Evolutionary conservation across 1,140 invertebrate genomes (phyloP).

Genomic region (Drosophila setifemur): DNA sequence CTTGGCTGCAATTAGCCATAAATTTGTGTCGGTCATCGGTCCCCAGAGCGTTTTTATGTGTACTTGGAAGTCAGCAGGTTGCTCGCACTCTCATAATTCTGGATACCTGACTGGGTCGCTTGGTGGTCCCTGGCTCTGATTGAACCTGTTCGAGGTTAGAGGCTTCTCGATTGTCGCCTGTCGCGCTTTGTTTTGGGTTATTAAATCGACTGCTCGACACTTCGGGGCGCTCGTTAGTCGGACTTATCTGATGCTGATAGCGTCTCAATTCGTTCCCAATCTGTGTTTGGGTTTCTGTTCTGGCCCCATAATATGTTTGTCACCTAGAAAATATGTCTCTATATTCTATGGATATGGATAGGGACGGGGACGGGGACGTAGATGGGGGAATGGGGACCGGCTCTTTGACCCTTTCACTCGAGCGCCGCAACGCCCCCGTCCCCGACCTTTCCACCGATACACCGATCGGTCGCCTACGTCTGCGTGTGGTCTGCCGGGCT

Average conservation of each 20-base stretch:
- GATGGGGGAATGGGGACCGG: not conserved
- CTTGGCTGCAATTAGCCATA: constrained; percentile 70
- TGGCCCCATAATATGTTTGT: constrained; percentile 74
- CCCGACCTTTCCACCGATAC: not conserved
- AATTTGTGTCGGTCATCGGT: constrained; percentile 56
- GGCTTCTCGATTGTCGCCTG: constrained; percentile 25
- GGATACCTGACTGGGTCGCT: constrained; percentile 23
- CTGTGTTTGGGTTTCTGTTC: constrained; percentile 1
- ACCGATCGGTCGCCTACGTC: constrained; percentile 7
- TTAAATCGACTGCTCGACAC: constrained; percentile 78
- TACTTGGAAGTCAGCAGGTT: constrained; percentile 80
- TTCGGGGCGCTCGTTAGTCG: constrained; percentile 59
- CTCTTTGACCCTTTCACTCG: constrained; percentile 64
- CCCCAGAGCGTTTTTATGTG: constrained; percentile 42
- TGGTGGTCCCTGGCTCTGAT: constrained; percentile 57
- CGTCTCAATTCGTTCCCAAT: constrained; percentile 61
- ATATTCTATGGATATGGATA: constrained; percentile 23
- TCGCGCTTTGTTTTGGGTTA: constrained; percentile 75
- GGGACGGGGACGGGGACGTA: constrained; percentile 1
- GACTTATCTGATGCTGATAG: constrained; percentile 75
- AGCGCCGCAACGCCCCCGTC: constrained; percentile 49
- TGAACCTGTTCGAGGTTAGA: constrained; percentile 56
- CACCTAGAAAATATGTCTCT: constrained; percentile 79
- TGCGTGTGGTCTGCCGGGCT: constrained; percentile 58
- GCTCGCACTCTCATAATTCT: constrained; percentile 29